Evolutionary conservation across 2,113 vertebrate species (phyloP), one percentile per base, ranked within the genome.

Genomic region (Terrapene triunguis): DNA sequence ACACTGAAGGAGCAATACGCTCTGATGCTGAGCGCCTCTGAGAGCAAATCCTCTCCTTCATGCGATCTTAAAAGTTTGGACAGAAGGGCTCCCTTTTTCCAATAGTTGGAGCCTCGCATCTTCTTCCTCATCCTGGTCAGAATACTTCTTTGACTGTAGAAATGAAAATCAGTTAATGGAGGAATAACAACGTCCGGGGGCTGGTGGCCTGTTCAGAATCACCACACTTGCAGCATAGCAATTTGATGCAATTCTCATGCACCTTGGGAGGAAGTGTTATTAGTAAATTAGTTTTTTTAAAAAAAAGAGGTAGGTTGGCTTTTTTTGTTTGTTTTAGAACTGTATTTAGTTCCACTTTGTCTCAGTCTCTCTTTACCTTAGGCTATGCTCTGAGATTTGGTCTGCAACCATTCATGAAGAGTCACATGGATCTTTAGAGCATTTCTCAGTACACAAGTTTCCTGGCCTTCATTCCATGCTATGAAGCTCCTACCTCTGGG

Each of bases 1-100:
- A 80, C 83, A 89, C 74, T 85, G 89, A 57, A 80, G 79, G 87
- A 79, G 74, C 80, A 89, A 27, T 17, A 44, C 94, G 62, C 57
- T 47, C 47, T 84, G 21, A 12, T 8, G 72, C 54, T 11, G 25
- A 90, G 48, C 8, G 35, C 35, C 82, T 74, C 78, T 80, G 21
- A 53, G 13, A 47, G 48, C 55, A 78, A 6, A 79, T 47, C 69
- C 78, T 53, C 51, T 38, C 4, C 55, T 1, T 76, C 82, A 90
- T 65, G 94, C 93, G 76, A 3, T 54, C 80, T 55, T 5, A 72
- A 10, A 74, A 55, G 48, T 35, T 27, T 78, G 2, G 29, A 55
- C 50, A 84, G n/a, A 57, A 62, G 44, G 16, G 14, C 53, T 76
- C 32, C 10, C 14, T 38, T 55, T 86, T 54, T 51, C 38, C 54